Base-by-base conservation (phyloP, 2,113 vertebrate genomes). In the Perca schrenkii region DNA sequence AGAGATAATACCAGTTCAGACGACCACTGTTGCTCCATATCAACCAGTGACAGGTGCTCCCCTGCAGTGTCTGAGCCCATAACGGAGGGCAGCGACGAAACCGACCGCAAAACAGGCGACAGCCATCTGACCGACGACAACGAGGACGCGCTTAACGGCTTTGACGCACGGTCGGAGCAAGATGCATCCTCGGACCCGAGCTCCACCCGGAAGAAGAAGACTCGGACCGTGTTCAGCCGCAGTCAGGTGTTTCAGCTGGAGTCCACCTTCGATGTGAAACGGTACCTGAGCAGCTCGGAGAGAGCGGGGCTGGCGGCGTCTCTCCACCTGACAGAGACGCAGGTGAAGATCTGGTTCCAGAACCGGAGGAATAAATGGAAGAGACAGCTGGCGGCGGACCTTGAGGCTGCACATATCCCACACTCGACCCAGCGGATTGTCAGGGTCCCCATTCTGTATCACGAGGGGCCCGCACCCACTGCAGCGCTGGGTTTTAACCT, bases 261-360 rank as follows among this genome's bases (percentile, higher is more conserved):
- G 88, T 97, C 97, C 63, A 97, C 96, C 6, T 98, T 97, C 82
- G 97, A 98, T 89, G 74, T 96, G 88, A 97, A 98, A 65, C 95
- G 97, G 47, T 97, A 97, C 89, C 94, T 97, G 86, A 98, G 96
- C 94, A 97, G 97, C 90, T 95, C 97, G 0, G 97, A 97, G 84
- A 93, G 97, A 47, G 96, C 97, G 0, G 96, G 96, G 0, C 91
- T 97, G 68, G 97, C 97, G 0, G 95, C 96, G 21, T 96, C 97
- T 0, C 94, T 97, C 15, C 97, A 96, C 74, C 94, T 98, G 87
- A 97, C 97, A 4, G 97, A 97, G 95, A 97, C 97, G 0, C 97
- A 97, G 93, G 97, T 98, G 31, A 98, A 98, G 85, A 97, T 97
- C 91, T 98, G 97, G 96, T 97, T 97, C 87, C 97, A 98, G 91